A percentile compares a stretch with the other conserved stretches of the same genome.
Evolutionary conservation across 2,113 vertebrate genomes (phyloP).

Genomic region (Eudyptes chrysolophus): DNA sequence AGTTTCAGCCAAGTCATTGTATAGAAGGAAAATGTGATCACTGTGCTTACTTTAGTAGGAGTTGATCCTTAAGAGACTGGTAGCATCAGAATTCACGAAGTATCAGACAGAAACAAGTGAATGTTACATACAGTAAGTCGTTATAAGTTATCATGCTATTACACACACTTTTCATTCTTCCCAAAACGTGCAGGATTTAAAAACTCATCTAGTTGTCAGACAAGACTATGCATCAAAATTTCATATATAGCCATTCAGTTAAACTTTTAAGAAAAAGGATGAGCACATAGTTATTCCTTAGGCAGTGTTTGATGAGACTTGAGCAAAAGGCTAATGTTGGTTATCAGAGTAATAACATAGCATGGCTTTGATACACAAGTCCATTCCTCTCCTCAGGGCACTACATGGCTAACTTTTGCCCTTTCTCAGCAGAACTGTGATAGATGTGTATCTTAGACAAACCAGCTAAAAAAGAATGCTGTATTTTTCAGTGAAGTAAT

Average conservation of each 20-base stretch:
- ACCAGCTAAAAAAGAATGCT: neutral
- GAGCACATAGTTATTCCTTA: neutral
- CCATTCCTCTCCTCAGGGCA: neutral
- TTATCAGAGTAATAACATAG: neutral
- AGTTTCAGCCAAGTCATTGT: neutral
- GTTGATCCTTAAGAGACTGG: neutral
- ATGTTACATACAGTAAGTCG: neutral
- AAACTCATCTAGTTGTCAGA: neutral
- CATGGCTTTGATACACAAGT: neutral
- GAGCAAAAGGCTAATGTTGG: neutral
- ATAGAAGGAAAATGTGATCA: neutral
- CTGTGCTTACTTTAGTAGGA: neutral
- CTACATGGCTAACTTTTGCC: neutral
- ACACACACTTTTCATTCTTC: neutral
- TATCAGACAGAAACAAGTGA: neutral
- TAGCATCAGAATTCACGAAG: neutral
- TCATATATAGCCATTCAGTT: neutral
- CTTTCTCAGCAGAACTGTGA: neutral
- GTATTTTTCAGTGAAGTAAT: neutral
- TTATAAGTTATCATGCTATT: neutral
- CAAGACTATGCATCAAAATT: neutral
- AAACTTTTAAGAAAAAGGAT: neutral
- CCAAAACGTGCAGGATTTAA: neutral
- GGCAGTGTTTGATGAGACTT: neutral
- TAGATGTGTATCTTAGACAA: neutral